phyloP scores from a whole-genome alignment of 2,888 invertebrate genomes.

The Clistopyga incitator region DNA sequence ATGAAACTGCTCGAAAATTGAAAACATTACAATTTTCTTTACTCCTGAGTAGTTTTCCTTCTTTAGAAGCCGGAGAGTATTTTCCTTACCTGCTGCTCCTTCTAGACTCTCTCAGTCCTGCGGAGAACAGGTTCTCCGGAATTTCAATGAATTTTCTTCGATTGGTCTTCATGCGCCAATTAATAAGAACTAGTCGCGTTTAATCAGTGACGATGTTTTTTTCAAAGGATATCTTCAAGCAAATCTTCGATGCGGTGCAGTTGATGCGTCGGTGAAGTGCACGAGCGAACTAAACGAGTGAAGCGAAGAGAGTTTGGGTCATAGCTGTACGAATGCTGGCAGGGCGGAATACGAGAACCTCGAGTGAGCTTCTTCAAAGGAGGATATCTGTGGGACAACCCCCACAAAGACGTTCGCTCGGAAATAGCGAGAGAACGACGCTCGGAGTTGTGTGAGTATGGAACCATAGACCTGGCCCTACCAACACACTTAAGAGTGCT shows the following conservation, averaged over 20 bases:
- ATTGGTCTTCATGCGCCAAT: not conserved
- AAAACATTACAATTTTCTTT: no score
- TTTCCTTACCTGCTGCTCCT: constrained; percentile 36
- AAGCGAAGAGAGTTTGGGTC: constrained; percentile 35
- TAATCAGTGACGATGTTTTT: not conserved
- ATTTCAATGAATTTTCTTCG: not conserved
- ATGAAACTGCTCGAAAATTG: not conserved
- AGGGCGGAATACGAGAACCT: constrained; percentile 70
- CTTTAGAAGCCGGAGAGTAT: not conserved
- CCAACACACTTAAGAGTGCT: constrained; percentile 18
- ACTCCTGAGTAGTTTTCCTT: not conserved
- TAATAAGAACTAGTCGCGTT: not conserved
- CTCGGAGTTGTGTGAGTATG: constrained; percentile 23
- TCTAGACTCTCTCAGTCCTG: not conserved
- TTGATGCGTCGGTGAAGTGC: constrained; percentile 42
- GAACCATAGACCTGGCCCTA: constrained; percentile 64
- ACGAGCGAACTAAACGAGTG: constrained; percentile 58
- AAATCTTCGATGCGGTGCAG: not conserved
- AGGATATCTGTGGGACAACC: constrained; percentile 71
- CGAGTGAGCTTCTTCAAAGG: constrained; percentile 70
- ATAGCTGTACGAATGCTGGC: constrained; percentile 64
- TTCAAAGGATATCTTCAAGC: not conserved
- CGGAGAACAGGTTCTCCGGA: constrained; percentile 17
- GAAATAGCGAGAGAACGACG: constrained; percentile 65
- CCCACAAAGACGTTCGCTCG: constrained; percentile 72